These are phyloP conservation scores for Lagodon rhomboides DNA, from an alignment of 2,797 vertebrate species.

Conservation along the genomic window DNA sequence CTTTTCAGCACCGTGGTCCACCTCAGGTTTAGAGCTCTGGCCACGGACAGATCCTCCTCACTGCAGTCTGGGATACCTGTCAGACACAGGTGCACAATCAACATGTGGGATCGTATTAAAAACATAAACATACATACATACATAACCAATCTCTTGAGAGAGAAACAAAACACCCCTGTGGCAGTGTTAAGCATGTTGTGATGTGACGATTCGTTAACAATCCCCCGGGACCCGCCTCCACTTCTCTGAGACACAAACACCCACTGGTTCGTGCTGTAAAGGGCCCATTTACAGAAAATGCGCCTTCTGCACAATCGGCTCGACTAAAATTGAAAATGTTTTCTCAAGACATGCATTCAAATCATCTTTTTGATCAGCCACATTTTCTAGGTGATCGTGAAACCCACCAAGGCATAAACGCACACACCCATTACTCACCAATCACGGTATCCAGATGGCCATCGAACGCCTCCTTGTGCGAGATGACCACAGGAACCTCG, in stretches of 20 bases:
- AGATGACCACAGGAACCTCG: constrained; percentile 92
- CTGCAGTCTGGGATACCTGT: constrained; percentile 92
- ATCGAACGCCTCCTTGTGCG: constrained; percentile 85
- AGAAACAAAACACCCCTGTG: constrained; percentile 6
- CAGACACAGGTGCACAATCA: constrained; percentile 36
- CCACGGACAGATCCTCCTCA: constrained; percentile 87
- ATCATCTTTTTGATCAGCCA: neutral
- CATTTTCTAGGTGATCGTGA: neutral
- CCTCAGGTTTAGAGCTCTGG: constrained; percentile 85
- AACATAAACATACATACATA: constrained; percentile 3
- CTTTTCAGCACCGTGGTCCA: constrained; percentile 88
- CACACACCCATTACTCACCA: constrained; percentile 83
- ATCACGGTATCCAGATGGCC: constrained; percentile 91
- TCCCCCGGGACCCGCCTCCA: constrained; percentile 45
- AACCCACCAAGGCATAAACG: neutral
- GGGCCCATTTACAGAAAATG: neutral
- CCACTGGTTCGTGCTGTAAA: neutral
- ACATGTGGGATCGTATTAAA: neutral
- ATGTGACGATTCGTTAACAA: constrained; percentile 42
- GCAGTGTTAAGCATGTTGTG: constrained; percentile 43
- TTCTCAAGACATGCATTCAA: neutral
- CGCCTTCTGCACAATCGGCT: neutral
- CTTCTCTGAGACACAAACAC: constrained; percentile 58
- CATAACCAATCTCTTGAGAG: constrained; percentile 20
- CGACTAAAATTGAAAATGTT: neutral